A percentile compares a stretch with the other conserved stretches of the same genome.
phyloP scores from a whole-genome alignment of 2,888 invertebrate species.

The Lasius platythorax region DNA sequence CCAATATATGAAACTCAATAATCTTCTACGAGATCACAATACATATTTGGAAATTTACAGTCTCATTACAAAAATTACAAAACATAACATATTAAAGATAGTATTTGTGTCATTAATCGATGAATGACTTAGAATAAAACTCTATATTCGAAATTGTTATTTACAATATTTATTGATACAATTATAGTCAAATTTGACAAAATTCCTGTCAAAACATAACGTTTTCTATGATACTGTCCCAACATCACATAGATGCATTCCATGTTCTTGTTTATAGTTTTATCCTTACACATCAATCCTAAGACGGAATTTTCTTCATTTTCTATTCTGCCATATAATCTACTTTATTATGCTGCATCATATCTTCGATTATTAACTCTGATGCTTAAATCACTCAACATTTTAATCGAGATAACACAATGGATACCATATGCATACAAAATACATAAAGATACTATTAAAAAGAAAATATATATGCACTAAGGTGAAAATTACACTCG shows the following conservation, averaged over 20 bases:
- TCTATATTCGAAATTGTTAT: constrained; percentile 73
- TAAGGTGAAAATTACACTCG: constrained; percentile 66
- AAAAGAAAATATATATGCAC: constrained; percentile 62
- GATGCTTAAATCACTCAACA: constrained; percentile 57
- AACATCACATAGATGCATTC: constrained; percentile 63
- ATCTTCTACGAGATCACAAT: constrained; percentile 1
- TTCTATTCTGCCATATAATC: constrained; percentile 73
- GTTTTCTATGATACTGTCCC: constrained; percentile 62
- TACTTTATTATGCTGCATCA: constrained; percentile 75
- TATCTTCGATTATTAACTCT: constrained; percentile 65
- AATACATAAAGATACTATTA: constrained; percentile 64
- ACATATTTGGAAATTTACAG: constrained; percentile 35
- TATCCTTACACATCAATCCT: constrained; percentile 71
- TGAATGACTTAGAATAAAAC: constrained; percentile 71
- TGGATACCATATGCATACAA: constrained; percentile 64
- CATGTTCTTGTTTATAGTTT: constrained; percentile 65
- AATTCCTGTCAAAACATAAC: constrained; percentile 67
- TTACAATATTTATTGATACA: constrained; percentile 74
- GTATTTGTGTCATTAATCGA: constrained; percentile 54
- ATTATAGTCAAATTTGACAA: constrained; percentile 72
- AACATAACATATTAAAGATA: constrained; percentile 49
- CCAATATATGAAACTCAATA: constrained; percentile 1
- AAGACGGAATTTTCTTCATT: constrained; percentile 74
- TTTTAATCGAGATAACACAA: constrained; percentile 62
- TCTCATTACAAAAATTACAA: constrained; percentile 10